A percentile compares a stretch with the other conserved stretches of the same genome.
These are phyloP conservation scores for Corydoras sp. DNA, from an alignment of 2,113 vertebrate species.

Conservation along the genomic window DNA sequence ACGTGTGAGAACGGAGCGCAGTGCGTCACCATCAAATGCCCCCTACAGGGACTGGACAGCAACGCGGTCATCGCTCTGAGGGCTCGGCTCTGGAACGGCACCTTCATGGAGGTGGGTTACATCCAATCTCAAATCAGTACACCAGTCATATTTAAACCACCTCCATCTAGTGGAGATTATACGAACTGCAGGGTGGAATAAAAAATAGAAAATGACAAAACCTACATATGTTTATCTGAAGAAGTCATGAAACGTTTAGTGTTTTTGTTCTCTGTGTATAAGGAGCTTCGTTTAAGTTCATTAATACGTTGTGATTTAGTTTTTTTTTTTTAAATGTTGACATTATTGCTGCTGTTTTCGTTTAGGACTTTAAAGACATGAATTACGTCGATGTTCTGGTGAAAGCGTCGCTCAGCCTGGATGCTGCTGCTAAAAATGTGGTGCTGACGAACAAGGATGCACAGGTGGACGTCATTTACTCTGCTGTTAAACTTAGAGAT, in stretches of 20 bases:
- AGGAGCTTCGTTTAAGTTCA: background rate
- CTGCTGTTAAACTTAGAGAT: too few species aligned
- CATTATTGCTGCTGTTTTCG: background rate
- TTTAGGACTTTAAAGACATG: constrained; percentile 75
- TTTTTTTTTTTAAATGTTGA: background rate
- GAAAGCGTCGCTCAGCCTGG: constrained; percentile 72
- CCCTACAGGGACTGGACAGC: constrained; percentile 80
- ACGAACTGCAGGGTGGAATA: background rate
- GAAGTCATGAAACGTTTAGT: too few species aligned
- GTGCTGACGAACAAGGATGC: constrained; percentile 71
- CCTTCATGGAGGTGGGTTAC: constrained; percentile 77
- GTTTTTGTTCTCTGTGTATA: too few species aligned
- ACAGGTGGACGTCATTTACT: constrained; percentile 57
- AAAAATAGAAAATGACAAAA: too few species aligned
- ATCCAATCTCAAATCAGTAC: background rate
- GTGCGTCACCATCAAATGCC: constrained; percentile 79
- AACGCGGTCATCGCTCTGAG: constrained; percentile 74
- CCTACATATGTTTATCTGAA: too few species aligned
- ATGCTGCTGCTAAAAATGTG: constrained; percentile 65
- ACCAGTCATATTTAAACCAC: too few species aligned
- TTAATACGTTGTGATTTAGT: background rate
- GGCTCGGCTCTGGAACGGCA: constrained; percentile 84
- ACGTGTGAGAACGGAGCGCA: constrained; percentile 69
- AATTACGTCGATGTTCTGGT: constrained; percentile 81
- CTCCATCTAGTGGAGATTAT: too few species aligned